Percentiles rank a stretch among this genome's conserved stretches.
Evolutionary conservation across 2,797 vertebrate genomes (phyloP).

Genomic region (Peromyscus nudipes): DNA sequence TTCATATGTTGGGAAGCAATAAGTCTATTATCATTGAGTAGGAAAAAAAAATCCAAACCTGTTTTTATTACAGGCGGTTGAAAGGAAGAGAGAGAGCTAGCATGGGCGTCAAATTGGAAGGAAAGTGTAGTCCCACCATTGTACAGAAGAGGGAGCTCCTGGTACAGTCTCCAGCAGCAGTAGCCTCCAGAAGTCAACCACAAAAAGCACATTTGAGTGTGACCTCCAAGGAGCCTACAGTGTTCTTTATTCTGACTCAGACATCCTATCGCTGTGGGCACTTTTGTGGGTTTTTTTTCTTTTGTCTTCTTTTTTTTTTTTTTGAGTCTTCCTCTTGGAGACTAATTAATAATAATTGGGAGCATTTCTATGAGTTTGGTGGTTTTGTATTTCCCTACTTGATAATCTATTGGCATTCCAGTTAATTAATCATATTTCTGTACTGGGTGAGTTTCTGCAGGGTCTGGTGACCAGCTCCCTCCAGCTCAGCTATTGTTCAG

Average conservation of each 20-base stretch:
- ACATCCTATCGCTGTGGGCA: neutral
- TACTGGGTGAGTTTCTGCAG: neutral
- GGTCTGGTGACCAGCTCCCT: neutral
- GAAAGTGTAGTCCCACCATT: neutral
- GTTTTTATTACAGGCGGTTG: neutral
- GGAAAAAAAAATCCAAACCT: neutral
- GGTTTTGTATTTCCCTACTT: neutral
- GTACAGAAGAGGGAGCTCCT: conserved; percentile 78
- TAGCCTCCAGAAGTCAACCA: neutral
- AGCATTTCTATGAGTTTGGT: neutral
- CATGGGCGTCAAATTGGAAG: neutral
- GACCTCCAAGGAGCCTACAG: neutral
- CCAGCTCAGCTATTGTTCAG: neutral
- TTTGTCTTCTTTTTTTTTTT: neutral
- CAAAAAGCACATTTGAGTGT: neutral
- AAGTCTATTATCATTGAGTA: neutral
- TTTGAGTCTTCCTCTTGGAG: neutral
- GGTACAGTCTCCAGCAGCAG: neutral
- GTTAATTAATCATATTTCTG: neutral
- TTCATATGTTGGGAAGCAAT: neutral
- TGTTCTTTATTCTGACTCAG: conserved; percentile 39
- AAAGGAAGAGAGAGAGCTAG: conserved; percentile 8
- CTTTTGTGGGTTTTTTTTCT: neutral
- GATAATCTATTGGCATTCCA: rapidly evolving
- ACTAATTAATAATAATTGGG: neutral